These are phyloP conservation scores for Xestoiulus laeticollis DNA, from an alignment of 2,888 invertebrate genomes.

Conservation along the genomic window DNA sequence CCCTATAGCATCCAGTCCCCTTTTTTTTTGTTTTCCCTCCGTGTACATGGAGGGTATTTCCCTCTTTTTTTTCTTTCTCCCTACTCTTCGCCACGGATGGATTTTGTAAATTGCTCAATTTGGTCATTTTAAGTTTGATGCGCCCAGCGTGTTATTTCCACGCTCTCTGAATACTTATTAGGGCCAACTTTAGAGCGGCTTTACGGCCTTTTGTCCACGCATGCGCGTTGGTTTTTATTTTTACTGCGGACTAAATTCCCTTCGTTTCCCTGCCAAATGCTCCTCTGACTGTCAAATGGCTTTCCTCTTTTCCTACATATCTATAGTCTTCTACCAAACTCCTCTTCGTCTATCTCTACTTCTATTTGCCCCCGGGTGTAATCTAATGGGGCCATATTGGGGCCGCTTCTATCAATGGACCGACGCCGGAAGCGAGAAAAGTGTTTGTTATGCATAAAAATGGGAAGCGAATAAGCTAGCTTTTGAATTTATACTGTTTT, in stretches of 20 bases:
- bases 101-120: background rate
- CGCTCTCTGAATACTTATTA: background rate
- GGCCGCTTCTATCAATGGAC: background rate
- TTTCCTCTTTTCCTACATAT: background rate
- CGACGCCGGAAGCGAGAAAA: background rate
- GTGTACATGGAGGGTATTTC: background rate
- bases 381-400: constrained; percentile 19
- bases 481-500: background rate
- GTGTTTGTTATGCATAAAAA: background rate
- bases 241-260: background rate
- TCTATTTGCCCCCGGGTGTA: background rate
- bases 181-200: background rate
- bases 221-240: background rate
- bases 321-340: background rate
- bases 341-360: background rate
- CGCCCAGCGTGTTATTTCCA: constrained; percentile 7
- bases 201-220: background rate
- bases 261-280: background rate
- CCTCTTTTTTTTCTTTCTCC: background rate
- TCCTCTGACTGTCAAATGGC: background rate
- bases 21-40: too few species aligned
- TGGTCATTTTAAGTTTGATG: constrained; percentile 21
- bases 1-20: too few species aligned
- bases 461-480: background rate
- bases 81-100: background rate